Base-by-base conservation (phyloP, 2,113 vertebrate species). In the Urocitellus parryii region DNA sequence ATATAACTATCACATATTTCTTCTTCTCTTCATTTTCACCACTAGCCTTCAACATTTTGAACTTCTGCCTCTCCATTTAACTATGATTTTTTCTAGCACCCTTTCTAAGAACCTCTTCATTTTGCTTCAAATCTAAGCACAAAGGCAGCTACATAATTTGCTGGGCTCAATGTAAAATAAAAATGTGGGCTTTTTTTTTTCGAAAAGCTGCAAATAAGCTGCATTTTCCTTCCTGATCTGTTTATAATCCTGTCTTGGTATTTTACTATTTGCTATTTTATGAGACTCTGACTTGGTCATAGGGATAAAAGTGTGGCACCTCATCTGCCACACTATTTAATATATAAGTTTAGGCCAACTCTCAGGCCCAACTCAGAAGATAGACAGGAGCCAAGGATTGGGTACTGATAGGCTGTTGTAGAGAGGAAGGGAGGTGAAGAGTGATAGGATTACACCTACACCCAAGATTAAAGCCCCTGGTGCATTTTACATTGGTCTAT, bases 401-500 rank as follows among this genome's bases (percentile, higher is more conserved):
- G 5, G 13, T 5, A 88, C 14, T 51, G 24, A n/a, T 14, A 73
- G 13, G 3, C 27, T 45, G 27, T n/a, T 63, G 2, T 12, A 24
- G 12, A 45, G 20, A 48, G 8, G 9, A 45, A 61, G 8, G 9
- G 0, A 24, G 0, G 16, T 3, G 1, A 24, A 29, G 8, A 27
- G 10, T 45, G 7, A 11, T 10, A 37, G 22, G 1, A 88, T 8
- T 85, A 10, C 24, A 48, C 27, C 32, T 6, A 18, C 34, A 1
- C 7, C 4, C 12, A 78, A 12, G 3, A 2, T 79, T 9, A 8
- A 10, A 39, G 4, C 0, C 18, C 29, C 20, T n/a, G 39, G 14
- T 17, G 9, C 5, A 5, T 29, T 5, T 51, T 34, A 39, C 27
- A 51, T n/a, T 42, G 12, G 9, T 1, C 4, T 61, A 10, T n/a